phyloP scores from a whole-genome alignment of 2,797 vertebrate species.

The Tadarida brasiliensis region DNA sequence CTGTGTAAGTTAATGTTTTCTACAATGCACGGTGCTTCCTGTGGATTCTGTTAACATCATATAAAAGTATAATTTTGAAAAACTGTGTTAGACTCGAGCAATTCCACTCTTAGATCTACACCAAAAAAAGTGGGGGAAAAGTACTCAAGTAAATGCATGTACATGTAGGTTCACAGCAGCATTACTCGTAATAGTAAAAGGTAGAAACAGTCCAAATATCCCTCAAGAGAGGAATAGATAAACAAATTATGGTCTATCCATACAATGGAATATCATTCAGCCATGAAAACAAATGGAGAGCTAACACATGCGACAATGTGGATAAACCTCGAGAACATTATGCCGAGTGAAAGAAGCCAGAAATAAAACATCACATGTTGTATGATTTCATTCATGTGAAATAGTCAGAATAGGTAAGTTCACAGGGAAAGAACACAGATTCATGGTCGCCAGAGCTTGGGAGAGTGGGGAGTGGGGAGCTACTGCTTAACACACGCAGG shows the following conservation, averaged over 20 bases:
- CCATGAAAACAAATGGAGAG: neutral
- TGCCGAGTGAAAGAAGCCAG: no score
- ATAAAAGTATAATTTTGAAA: neutral
- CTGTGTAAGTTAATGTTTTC: neutral
- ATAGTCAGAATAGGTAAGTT: neutral
- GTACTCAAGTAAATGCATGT: neutral
- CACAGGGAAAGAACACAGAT: neutral
- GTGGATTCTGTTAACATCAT: neutral
- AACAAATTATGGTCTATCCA: neutral
- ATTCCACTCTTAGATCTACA: neutral
- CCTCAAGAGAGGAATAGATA: neutral
- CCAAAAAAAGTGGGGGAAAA: neutral
- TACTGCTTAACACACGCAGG: fast-evolving
- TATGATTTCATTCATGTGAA: neutral
- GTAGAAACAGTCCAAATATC: neutral
- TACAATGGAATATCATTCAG: neutral
- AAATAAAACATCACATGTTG: no score
- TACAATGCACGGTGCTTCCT: neutral
- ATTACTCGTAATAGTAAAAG: neutral
- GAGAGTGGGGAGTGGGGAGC: neutral
- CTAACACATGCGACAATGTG: no score
- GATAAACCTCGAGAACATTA: no score
- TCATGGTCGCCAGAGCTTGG: no score
- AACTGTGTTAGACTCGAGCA: neutral
- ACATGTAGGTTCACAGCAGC: neutral